Base-by-base conservation (phyloP, 1,140 invertebrate species). In the Drosophila kikkawai region DNA sequence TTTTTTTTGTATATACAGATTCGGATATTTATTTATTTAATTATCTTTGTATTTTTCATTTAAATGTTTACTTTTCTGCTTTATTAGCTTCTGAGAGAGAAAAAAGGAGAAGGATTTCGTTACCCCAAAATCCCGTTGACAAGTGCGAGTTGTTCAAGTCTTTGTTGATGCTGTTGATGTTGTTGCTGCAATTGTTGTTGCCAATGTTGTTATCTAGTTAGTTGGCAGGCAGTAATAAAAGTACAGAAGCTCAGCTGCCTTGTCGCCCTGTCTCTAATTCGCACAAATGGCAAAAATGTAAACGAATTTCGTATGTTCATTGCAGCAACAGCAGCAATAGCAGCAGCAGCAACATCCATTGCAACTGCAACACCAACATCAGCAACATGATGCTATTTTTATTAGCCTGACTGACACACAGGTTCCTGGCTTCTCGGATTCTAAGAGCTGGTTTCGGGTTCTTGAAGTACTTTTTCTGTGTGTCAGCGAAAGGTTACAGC, bases 241-340 rank as follows among this genome's bases (percentile, higher is more conserved):
- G 61, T 68, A 57, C 51, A 84, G 48, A 41, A 50, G 69, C 36
- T 48, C 68, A 42, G 29, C 32, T 73, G 70, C 70, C 45, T 73
- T 60, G 70, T 74, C 63, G 45, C 55, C 68, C 51, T 61, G 65
- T 60, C 80, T 83, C 84, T 80, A 83, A 87, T 88, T 87, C 74
- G 73, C 84, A 88, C 76, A 87, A 87, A 87, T 87, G 77, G 84
- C 73, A 60, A 60, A 83, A 88, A 84, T 88, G 80, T 80, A 83
- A 88, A 69, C 80, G 84, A 88, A 88, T 88, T 88, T 88, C 83
- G 57, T 69, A 61, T 87, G 82, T 86, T 87, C 83, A 86, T 82
- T 75, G 42, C 66, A 59, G 29, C 29, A 41, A 11, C 53, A 41
- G 12, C 44, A 50, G 15, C 44, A 58, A 12, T 11, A 12, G 44